Base-by-base conservation (phyloP, 2,888 invertebrate species). In the Philereme transversata region DNA sequence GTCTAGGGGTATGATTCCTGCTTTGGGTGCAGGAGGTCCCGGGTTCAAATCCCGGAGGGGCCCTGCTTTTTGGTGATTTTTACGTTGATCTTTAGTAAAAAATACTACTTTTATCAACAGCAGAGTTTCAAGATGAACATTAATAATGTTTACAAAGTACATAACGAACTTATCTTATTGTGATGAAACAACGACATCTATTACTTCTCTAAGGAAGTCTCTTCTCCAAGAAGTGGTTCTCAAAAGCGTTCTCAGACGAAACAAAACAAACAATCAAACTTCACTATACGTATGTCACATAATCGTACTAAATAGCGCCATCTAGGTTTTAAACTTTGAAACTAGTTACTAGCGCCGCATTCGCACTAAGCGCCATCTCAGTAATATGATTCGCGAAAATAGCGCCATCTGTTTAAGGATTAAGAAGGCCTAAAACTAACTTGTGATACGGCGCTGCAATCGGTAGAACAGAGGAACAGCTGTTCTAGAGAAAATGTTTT, bases 1-100 rank as follows among this genome's bases (percentile, higher is more conserved):
- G 94, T 94, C 94, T 94, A 94, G 94, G 94, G 94, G 94, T 94
- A 94, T 94, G 94, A 94, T 94, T 94, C 94, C 94, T 94, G 94
- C 94, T 94, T 94, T 93, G 94, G 94, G 94, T 94, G 94, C 94
- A 94, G 94, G 94, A 94, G 94, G 94, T 94, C 94, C 94, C 94
- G 94, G 94, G 94, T 94, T 94, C 94, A 94, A 94, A 94, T 94
- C 94, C 94, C 94, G 94, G 94, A 94, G 93, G 94, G 94, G 94
- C 94, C 94, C 94, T 67, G 63, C 63, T 43, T 78, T 77, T 78
- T 87, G 61, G 35, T 7, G 6, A 4, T n/a, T 6, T n/a, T 45
- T 6, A 5, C 5, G 34, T 54, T 60, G 22, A 22, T 22, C 22
- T 22, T 40, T 40, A 8, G 36, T 6, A 38, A 38, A 40, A 40